These are phyloP conservation scores for Eulemur albifrons DNA, from an alignment of 2,797 vertebrate genomes.

Conservation along the genomic window DNA sequence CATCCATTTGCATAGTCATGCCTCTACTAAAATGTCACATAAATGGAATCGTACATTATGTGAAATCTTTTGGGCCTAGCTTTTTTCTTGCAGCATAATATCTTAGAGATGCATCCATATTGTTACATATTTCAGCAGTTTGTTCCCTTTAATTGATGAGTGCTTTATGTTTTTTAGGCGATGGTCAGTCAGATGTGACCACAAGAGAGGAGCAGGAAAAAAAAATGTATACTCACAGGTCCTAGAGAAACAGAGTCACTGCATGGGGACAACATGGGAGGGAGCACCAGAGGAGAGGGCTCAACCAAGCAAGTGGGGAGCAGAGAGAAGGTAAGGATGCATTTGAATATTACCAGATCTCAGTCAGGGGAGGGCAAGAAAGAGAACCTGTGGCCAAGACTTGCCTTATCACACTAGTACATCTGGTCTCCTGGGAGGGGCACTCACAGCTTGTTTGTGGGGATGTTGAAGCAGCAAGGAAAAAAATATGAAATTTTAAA, in stretches of 20 bases:
- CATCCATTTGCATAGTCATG: neutral
- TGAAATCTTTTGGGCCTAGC: neutral
- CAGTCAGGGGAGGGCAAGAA: neutral
- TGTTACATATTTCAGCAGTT: neutral
- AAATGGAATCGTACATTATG: neutral
- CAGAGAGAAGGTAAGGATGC: neutral
- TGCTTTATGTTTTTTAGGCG: too few species aligned
- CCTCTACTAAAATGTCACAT: neutral
- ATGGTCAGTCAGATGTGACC: neutral
- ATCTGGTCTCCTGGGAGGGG: neutral
- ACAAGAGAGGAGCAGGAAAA: neutral
- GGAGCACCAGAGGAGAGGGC: neutral
- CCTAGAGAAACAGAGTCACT: neutral
- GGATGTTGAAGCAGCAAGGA: neutral
- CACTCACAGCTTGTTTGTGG: neutral
- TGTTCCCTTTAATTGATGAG: neutral
- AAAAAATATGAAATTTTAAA: neutral
- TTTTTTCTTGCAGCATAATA: neutral
- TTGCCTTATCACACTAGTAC: neutral
- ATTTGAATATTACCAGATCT: neutral
- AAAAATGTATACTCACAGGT: neutral
- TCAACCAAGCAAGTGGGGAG: neutral
- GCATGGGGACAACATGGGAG: rapidly evolving
- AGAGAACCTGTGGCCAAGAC: neutral
- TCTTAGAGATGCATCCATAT: neutral